Conservation (phyloP, 2,113 vertebrate species). For the Bubo blakistoni region DNA sequence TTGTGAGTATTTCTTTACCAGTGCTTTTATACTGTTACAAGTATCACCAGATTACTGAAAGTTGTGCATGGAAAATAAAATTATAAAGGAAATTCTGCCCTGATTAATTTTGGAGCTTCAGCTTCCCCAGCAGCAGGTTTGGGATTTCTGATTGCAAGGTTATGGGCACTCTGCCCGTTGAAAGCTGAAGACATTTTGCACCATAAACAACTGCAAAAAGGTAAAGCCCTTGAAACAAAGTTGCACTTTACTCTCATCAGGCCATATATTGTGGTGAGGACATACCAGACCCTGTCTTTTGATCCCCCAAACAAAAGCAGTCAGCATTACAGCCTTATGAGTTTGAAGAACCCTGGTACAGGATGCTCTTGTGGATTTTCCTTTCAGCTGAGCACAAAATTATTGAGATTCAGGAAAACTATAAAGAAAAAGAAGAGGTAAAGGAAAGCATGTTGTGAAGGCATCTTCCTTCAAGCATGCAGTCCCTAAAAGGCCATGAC, state of each 20-base stretch:
- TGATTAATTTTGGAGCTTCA: background rate
- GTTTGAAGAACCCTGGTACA: background rate
- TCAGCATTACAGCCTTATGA: background rate
- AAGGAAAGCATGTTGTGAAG: background rate
- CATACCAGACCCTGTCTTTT: background rate
- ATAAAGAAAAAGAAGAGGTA: background rate
- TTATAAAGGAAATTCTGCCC: background rate
- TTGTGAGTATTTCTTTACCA: background rate
- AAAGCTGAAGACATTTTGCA: background rate
- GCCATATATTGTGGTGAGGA: background rate
- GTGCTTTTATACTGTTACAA: background rate
- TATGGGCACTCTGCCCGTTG: background rate
- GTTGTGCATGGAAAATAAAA: background rate
- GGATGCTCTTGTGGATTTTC: background rate
- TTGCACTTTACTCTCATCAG: background rate
- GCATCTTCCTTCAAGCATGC: background rate
- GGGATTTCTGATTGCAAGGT: background rate
- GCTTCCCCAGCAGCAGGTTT: background rate
- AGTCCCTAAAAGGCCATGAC: background rate
- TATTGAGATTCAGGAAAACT: background rate
- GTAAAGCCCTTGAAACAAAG: background rate
- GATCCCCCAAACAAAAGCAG: background rate
- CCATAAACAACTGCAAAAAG: background rate
- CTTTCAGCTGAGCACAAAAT: background rate
- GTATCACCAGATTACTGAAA: background rate